Evolutionary conservation across 1,140 invertebrate species (phyloP), one percentile per base, ranked within the genome.

Genomic region (Eupristina koningsbergeri): DNA sequence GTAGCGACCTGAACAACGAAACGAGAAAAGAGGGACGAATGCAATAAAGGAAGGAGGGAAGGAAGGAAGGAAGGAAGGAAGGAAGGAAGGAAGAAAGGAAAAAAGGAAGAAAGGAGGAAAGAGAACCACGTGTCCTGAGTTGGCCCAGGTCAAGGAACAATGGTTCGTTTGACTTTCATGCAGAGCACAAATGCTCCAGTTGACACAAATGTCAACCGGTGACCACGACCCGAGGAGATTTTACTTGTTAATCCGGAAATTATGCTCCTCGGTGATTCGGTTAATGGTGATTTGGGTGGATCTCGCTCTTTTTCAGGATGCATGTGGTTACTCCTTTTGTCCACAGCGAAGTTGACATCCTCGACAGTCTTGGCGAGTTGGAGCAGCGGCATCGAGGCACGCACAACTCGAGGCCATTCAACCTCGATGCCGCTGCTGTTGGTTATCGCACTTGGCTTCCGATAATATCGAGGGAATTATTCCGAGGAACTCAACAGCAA

Each of bases 141-240:
- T 92, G 88, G 91, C 89, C 91, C 91, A 91, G 91, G 90, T 92
- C 90, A 92, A 92, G 91, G 89, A 91, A 92, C 92, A 92, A 92
- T 92, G 88, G 84, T 85, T 90, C 88, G 88, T 91, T 92, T 92
- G 89, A 91, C 89, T 92, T 92, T 89, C 90, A 92, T 83, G 79
- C 50, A 19, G 8, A 3, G 63, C 3, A 15, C n/a, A n/a, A n/a
- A n/a, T n/a, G n/a, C 53, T 58, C 53, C 9, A 58, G 53, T 58
- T 58, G 22, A 22, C 19, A 26, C 3, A 58, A 1, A 58, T 22
- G 26, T 26, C 5, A 58, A 9, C 5, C 53, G n/a, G 53, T 58
- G 22, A 13, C 22, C 53, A 58, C 53, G 9, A 26, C 41, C 41
- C 6, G 6, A 5, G 53, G 53, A 22, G 22, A 26, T 58, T 58